Conservation (phyloP, 2,113 vertebrate species). For the Psittacus erithacus region DNA sequence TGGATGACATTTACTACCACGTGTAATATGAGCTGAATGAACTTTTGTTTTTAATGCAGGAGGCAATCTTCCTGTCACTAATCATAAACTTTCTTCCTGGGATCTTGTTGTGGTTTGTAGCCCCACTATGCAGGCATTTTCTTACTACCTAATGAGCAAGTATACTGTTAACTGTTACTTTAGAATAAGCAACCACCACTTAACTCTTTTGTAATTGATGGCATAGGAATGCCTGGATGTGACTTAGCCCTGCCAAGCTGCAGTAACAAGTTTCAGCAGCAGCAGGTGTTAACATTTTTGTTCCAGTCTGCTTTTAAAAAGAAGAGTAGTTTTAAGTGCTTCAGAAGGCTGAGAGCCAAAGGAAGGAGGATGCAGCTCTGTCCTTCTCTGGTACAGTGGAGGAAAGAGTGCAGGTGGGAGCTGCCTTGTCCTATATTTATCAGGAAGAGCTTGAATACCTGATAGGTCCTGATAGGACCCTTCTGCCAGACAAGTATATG, state of each 20-base stretch:
- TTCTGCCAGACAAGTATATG: not conserved
- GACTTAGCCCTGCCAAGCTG: not conserved
- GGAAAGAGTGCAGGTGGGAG: not conserved
- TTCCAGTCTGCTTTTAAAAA: not conserved
- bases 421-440: not conserved
- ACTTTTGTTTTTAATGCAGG: not conserved
- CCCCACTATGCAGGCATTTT: not conserved
- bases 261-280: not conserved
- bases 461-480: not conserved
- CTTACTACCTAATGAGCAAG: not conserved
- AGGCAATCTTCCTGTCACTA: not conserved
- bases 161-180: not conserved
- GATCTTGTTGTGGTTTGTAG: not conserved
- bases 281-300: not conserved
- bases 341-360: not conserved
- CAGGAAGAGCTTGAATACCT: not conserved
- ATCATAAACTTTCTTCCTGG: not conserved
- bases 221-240: not conserved
- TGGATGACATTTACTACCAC: not conserved
- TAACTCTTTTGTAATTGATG: not conserved
- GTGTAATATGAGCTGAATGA: not conserved
- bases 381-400: not conserved
- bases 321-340: not conserved
- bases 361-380: not conserved
- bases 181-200: not conserved